A percentile compares a stretch with the other conserved stretches of the same genome.
Evolutionary conservation across 2,888 invertebrate species (phyloP).

Genomic region (Alviniconcha strummeri): DNA sequence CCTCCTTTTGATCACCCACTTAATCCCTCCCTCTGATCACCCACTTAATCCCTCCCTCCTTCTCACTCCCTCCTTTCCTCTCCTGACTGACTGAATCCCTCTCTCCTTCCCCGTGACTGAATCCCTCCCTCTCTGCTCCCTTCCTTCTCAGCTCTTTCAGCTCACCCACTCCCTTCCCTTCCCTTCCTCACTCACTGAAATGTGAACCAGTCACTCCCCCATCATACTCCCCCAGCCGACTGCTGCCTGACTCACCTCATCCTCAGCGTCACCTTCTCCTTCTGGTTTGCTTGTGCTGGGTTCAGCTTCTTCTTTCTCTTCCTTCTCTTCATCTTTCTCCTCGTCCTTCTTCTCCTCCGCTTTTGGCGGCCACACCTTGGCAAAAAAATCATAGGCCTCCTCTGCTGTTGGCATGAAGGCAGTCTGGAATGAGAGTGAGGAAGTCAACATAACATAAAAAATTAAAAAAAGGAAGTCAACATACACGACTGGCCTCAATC

Average conservation of each 20-base stretch:
- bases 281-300: constrained; percentile 45
- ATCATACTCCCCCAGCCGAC: background rate
- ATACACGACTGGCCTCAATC: background rate
- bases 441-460: background rate
- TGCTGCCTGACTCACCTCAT: constrained; percentile 34
- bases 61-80: too few relatives aligned
- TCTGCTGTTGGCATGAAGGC: constrained; percentile 64
- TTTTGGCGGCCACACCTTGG: constrained; percentile 72
- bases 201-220: too few relatives aligned
- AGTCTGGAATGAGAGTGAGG: constrained; percentile 16
- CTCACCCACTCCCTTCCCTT: too few relatives aligned
- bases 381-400: constrained; percentile 75
- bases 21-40: too few relatives aligned
- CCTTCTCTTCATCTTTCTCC: constrained; percentile 50
- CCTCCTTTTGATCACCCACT: too few relatives aligned
- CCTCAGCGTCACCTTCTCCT: constrained; percentile 46
- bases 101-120: too few relatives aligned
- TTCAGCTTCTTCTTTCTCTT: constrained; percentile 44
- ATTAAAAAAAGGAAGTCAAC: background rate
- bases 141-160: too few relatives aligned
- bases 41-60: too few relatives aligned
- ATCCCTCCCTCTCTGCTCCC: too few relatives aligned
- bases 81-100: too few relatives aligned
- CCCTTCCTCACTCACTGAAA: too few relatives aligned
- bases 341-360: constrained; percentile 52